A percentile compares a stretch with the other conserved stretches of the same genome.
Evolutionary conservation across 1,140 invertebrate species (phyloP).

Genomic region (Ooceraea biroi): DNA sequence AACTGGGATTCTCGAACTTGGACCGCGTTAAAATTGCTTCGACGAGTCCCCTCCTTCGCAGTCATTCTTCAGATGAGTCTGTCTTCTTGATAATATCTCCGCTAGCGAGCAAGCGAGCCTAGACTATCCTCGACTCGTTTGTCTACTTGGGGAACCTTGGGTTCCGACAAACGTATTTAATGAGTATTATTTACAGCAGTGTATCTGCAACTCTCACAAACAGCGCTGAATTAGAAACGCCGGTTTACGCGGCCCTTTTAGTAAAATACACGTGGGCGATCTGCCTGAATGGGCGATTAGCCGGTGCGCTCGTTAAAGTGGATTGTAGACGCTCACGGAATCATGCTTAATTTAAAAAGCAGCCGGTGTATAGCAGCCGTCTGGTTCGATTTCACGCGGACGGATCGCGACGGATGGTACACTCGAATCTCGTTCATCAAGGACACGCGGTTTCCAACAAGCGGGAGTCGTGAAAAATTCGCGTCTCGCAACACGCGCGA

Average conservation of each 20-base stretch:
- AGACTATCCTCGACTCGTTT: constrained; percentile 2
- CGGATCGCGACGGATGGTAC: background rate
- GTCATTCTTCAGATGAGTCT: background rate
- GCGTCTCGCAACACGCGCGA: background rate
- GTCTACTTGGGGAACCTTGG: background rate
- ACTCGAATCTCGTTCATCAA: background rate
- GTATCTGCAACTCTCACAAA: background rate
- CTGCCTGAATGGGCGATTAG: background rate
- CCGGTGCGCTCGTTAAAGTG: constrained; percentile 40
- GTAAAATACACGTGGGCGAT: constrained; percentile 1
- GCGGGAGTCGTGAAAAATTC: background rate
- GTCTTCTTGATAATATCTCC: background rate
- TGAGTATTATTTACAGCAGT: background rate
- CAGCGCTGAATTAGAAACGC: constrained; percentile 11
- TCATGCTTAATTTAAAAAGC: constrained; percentile 49
- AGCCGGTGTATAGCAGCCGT: background rate
- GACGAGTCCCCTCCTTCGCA: constrained; percentile 8
- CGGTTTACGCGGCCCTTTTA: constrained; percentile 1
- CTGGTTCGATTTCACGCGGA: background rate
- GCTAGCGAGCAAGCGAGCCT: background rate
- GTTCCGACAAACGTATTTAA: constrained; percentile 11
- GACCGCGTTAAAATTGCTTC: background rate
- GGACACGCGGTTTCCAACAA: background rate
- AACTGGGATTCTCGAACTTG: background rate
- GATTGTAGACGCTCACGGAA: constrained; percentile 27